These are phyloP conservation scores for Azemiops feae DNA, from an alignment of 2,113 vertebrate species.

Conservation along the genomic window DNA sequence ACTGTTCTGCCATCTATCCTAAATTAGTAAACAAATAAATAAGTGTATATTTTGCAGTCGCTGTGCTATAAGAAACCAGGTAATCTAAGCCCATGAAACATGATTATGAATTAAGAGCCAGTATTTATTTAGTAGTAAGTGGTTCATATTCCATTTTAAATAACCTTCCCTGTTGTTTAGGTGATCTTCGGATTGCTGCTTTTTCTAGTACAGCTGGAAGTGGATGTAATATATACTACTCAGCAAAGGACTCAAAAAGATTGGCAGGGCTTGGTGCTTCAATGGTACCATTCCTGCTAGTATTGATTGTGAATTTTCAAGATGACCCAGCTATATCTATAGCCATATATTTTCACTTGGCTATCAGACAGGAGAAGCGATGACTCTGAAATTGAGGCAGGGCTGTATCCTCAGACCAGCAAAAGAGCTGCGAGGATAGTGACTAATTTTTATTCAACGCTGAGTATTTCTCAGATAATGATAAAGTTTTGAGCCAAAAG, in stretches of 20 bases:
- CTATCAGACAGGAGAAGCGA: background rate
- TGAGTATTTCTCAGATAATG: background rate
- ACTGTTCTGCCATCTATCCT: background rate
- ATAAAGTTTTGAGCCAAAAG: background rate
- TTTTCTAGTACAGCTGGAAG: background rate
- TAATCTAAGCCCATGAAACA: background rate
- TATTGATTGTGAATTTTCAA: background rate
- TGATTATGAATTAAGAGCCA: background rate
- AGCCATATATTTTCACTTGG: background rate
- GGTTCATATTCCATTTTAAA: background rate
- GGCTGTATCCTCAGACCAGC: background rate
- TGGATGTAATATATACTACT: background rate
- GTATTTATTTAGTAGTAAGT: background rate
- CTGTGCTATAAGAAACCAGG: background rate
- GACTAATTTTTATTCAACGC: background rate
- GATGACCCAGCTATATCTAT: background rate
- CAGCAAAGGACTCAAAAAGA: background rate
- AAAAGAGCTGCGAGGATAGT: background rate
- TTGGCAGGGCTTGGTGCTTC: background rate
- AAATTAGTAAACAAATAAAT: background rate
- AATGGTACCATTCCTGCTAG: background rate
- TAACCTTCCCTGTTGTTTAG: background rate
- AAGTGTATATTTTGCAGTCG: background rate
- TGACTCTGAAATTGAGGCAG: background rate
- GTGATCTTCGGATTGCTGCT: background rate